Evolutionary conservation across 2,888 invertebrate species (phyloP).

Genomic region (Chymomyza caudatula): DNA sequence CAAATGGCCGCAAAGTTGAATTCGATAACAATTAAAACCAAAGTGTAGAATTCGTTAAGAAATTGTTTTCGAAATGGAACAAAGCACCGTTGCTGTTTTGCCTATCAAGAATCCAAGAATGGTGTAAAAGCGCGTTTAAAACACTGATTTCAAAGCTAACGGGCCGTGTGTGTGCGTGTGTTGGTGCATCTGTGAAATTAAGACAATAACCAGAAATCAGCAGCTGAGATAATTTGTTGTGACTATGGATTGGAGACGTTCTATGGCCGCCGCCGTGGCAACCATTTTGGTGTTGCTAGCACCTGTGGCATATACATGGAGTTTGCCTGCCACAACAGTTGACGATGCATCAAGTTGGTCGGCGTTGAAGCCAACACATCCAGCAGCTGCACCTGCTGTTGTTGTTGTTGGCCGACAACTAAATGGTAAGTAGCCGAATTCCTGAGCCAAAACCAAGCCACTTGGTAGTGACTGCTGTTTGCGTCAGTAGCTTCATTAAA

Average conservation of each 20-base stretch:
- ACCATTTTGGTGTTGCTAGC: conserved; percentile 34
- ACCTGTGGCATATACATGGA: conserved; percentile 39
- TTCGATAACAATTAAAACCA: background rate
- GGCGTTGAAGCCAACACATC: conserved; percentile 29
- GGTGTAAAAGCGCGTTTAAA: background rate
- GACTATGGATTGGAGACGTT: conserved; percentile 54
- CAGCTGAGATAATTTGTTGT: background rate
- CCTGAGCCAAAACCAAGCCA: conserved; percentile 10
- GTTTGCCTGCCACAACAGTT: conserved; percentile 39
- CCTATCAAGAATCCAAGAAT: conserved; percentile 40
- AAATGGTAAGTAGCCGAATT: conserved; percentile 49
- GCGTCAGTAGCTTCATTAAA: conserved; percentile 16
- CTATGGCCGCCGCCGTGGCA: conserved; percentile 21
- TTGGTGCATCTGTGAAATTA: conserved; percentile 6
- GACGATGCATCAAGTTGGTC: conserved; percentile 32
- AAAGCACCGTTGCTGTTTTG: conserved; percentile 57
- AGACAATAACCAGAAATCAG: conserved; percentile 9
- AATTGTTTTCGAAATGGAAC: conserved; percentile 50
- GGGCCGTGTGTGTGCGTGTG: conserved; percentile 11
- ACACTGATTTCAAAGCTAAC: conserved; percentile 21
- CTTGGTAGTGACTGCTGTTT: conserved; percentile 9
- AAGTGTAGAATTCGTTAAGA: background rate
- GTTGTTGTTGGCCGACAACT: conserved; percentile 42
- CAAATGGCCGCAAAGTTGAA: background rate
- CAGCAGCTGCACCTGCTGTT: conserved; percentile 22